phyloP scores from a whole-genome alignment of 2,888 invertebrate genomes.

The Myathropa florea region DNA sequence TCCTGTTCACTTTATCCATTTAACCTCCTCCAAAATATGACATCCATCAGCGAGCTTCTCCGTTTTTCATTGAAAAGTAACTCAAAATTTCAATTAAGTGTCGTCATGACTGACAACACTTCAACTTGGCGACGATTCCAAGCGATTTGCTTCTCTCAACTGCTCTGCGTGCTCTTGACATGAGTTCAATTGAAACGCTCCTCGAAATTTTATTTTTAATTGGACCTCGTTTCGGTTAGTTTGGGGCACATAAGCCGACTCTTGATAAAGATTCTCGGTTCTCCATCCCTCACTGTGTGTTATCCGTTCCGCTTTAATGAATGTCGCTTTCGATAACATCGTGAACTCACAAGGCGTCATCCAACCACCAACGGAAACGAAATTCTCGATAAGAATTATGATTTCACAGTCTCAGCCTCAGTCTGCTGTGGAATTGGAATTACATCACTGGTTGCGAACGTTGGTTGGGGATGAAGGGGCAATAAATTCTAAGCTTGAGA shows the following conservation, averaged over 20 bases:
- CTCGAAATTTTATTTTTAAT: background rate
- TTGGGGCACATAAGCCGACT: background rate
- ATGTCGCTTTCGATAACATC: slow-evolving; percentile 35
- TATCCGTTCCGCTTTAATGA: slow-evolving; percentile 26
- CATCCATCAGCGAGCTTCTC: background rate
- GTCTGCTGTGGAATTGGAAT: background rate
- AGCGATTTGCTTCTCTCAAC: background rate
- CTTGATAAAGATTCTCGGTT: background rate
- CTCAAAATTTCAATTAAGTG: background rate
- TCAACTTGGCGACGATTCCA: too few relatives aligned
- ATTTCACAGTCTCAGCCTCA: background rate
- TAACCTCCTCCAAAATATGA: background rate
- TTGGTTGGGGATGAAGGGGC: background rate
- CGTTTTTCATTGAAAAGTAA: background rate
- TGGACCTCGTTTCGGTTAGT: slow-evolving; percentile 6
- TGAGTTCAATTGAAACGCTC: background rate
- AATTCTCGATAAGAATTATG: slow-evolving; percentile 28
- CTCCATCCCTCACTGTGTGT: background rate
- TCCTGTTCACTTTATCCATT: background rate
- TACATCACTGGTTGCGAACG: background rate
- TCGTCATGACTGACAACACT: background rate
- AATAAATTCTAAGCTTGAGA: background rate
- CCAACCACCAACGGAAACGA: slow-evolving; percentile 28
- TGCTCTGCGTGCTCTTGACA: background rate
- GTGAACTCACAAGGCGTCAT: slow-evolving; percentile 16